These are phyloP conservation scores for Ctenoplectra terminalis DNA, from an alignment of 1,140 invertebrate genomes.

Conservation along the genomic window DNA sequence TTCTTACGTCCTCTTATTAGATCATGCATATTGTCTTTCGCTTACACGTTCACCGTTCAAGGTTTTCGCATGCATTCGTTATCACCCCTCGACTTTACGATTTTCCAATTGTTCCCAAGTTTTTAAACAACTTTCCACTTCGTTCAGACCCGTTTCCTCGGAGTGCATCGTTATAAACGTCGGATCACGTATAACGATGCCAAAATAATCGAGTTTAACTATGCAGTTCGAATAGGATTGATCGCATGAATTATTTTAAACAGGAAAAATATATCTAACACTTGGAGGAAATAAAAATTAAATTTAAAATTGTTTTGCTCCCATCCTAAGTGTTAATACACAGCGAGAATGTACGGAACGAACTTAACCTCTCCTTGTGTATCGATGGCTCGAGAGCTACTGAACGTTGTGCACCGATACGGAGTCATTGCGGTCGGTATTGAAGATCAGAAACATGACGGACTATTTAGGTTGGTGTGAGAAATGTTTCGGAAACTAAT, in stretches of 20 bases:
- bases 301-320: neutral
- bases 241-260: neutral
- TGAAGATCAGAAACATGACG: neutral
- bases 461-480: too few species aligned
- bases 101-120: neutral
- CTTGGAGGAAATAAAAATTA: neutral
- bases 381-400: conserved; percentile 4
- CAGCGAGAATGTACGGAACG: neutral
- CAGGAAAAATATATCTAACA: neutral
- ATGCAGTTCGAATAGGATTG: neutral
- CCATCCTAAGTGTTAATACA: neutral
- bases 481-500: neutral
- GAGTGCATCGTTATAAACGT: neutral
- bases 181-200: neutral
- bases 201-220: neutral
- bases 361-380: neutral
- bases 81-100: neutral
- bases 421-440: neutral
- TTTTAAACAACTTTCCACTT: neutral
- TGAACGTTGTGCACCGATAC: neutral
- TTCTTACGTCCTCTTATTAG: conserved; percentile 1
- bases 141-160: neutral
- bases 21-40: conserved; percentile 29
- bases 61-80: conserved; percentile 9
- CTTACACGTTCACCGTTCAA: conserved; percentile 16